Conservation (phyloP, 2,888 invertebrate species). For the Willowsia nigromaculata region DNA sequence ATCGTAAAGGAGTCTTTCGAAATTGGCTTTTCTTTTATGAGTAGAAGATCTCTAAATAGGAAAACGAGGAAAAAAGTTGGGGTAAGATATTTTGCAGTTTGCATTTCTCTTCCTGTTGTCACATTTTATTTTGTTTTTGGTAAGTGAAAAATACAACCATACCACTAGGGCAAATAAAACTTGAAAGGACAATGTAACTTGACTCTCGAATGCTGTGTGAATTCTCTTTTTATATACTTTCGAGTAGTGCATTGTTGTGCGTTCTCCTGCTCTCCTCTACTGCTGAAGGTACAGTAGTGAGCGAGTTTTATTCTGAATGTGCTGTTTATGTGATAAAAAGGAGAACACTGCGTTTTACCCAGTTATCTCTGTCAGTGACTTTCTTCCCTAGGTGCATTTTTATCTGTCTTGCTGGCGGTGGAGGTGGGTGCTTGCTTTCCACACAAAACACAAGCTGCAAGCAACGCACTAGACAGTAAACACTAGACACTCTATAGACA, state of each 20-base stretch:
- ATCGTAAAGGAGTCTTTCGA: neutral
- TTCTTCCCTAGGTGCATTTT: constrained; percentile 33
- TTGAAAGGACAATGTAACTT: neutral
- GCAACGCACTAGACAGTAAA: neutral
- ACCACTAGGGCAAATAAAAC: too few relatives aligned
- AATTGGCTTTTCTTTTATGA: neutral
- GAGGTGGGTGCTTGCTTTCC: neutral
- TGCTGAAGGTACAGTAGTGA: neutral
- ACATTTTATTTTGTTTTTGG: neutral
- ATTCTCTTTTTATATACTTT: too few relatives aligned
- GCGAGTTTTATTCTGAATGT: neutral
- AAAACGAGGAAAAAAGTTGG: neutral
- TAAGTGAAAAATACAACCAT: neutral
- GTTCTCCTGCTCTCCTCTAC: neutral
- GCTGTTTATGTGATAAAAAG: neutral
- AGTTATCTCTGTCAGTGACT: constrained; percentile 52
- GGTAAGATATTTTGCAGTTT: neutral
- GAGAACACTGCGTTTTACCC: constrained; percentile 32
- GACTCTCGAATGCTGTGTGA: too few relatives aligned
- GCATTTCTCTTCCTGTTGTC: neutral
- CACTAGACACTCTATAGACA: neutral
- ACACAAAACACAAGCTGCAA: neutral
- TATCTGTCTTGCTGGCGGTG: constrained; percentile 13
- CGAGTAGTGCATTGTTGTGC: neutral
- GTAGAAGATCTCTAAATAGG: too few relatives aligned